Base-by-base conservation (phyloP, 30 jellyfish, hydroid and myxozoan genomes). In the Aurelia coerulea region DNA sequence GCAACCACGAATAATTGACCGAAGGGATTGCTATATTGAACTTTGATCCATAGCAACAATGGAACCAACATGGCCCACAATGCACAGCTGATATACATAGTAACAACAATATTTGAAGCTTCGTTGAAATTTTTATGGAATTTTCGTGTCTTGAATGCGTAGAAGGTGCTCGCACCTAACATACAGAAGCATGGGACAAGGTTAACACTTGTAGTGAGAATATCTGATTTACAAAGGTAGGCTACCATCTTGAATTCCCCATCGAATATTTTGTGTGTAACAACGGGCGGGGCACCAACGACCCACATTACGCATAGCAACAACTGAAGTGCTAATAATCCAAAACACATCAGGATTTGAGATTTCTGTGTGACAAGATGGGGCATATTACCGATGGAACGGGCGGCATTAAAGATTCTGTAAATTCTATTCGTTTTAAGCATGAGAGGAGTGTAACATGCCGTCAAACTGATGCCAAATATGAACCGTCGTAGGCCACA, bases 141-240 rank as follows among this genome's bases (percentile, higher is more conserved):
- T 17, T 92, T 92, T 52, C 98, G 70, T 59, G 98, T 72, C 71
- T 92, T 92, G 84, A 92, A 92, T 51, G 98, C 97, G 85, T 88
- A 92, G 14, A 50, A 89, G 5, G 98, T 88, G 74, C 98, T 58
- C 34, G 81, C 75, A 12, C 83, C 79, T 78, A 88, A 71, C 81
- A 92, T 69, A 29, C 84, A 95, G 73, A 73, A 65, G 50, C 97
- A 88, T 1, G 91, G 83, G 15, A 88, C 64, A 1, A 88, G 80
- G 63, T 92, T 92, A 56, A 92, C 3, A 13, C 90, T 53, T 33
- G 74, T 65, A 16, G 92, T 82, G 70, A 70, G 72, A 5, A 53
- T 31, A 46, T 50, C 74, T 17, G 68, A 76, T n/a, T 77, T 56
- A 19, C 81, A 82, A 18, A 73, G 68, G 70, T 12, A 87, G 54